Evolutionary conservation across 2,113 vertebrate species (phyloP), one percentile per base, ranked within the genome.

Genomic region (Acinonyx jubatus): DNA sequence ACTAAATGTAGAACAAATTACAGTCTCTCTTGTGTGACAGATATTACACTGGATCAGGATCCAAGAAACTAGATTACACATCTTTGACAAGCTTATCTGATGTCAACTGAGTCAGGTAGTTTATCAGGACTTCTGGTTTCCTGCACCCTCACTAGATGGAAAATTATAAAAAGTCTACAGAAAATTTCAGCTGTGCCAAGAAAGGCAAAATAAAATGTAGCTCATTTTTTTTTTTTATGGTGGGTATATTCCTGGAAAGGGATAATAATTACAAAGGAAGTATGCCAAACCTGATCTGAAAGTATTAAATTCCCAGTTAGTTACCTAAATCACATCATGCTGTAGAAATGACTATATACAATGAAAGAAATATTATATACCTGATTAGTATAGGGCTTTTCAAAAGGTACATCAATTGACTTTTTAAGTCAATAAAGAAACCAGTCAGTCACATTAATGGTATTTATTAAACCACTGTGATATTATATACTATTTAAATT

Each of bases 241-340:
- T 57, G 52, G 19, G 36, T 85, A 69, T 19, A 33, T 88, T 88
- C 14, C 23, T 45, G 36, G 50, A 45, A 79, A 73, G 11, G 50
- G 87, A 90, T 50, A 92, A 69, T 73, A 66, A 83, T 79, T 81
- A 97, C 81, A 78, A 94, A 93, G 57, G 38, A 89, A 5, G 21
- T 19, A 76, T 23, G n/a, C 31, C 81, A 88, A 50, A 50, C 27
- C 33, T 95, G 61, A 89, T 55, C 14, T 82, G n/a, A 97, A 95
- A 48, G 18, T 48, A 82, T 38, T 45, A n/a, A 12, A 68, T 41
- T 27, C 3, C 33, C 2, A 61, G 65, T 65, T 41, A 91, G 21
- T 74, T 81, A 73, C 31, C 29, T 66, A 78, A 96, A 31, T 57
- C 36, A 45, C 14, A 52, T 13, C 55, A 68, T 73, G 41, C 29